A percentile compares a stretch with the other conserved stretches of the same genome.
These are phyloP conservation scores for Ornithoptera priamus DNA, from an alignment of 2,888 invertebrate species.

Conservation along the genomic window DNA sequence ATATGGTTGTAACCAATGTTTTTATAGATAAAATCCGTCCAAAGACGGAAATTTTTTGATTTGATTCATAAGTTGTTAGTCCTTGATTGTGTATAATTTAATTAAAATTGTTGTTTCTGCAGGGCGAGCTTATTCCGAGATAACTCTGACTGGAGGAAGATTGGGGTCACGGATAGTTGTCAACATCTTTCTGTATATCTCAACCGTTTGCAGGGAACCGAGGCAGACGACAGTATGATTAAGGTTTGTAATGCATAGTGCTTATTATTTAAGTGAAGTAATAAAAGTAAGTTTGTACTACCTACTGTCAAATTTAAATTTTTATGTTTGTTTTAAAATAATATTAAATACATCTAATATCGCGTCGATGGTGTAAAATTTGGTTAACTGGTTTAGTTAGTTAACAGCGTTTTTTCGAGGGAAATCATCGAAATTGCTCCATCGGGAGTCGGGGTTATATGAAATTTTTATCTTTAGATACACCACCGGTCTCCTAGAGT, in stretches of 20 bases:
- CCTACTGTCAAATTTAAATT: too few relatives aligned
- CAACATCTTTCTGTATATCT: slow-evolving; percentile 77
- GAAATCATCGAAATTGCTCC: too few relatives aligned
- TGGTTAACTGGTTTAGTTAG: too few relatives aligned
- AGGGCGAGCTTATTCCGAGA: slow-evolving; percentile 55
- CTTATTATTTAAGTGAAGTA: background rate
- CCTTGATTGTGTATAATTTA: background rate
- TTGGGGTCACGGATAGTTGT: slow-evolving; percentile 80
- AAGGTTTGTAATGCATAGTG: slow-evolving; percentile 43
- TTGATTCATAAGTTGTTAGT: background rate
- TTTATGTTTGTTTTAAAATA: too few relatives aligned
- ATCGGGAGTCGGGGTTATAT: too few relatives aligned
- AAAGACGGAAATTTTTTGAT: background rate
- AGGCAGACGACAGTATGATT: slow-evolving; percentile 47
- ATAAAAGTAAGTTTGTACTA: too few relatives aligned
- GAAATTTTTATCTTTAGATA: too few relatives aligned
- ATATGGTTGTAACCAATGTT: background rate
- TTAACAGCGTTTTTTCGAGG: too few relatives aligned
- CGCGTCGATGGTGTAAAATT: too few relatives aligned
- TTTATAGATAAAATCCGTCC: background rate
- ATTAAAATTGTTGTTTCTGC: slow-evolving; percentile 31
- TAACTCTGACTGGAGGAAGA: slow-evolving; percentile 70
- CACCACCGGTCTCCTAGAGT: too few relatives aligned
- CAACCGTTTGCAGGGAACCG: slow-evolving; percentile 59
- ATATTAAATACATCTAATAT: too few relatives aligned